Base-by-base conservation (phyloP, 2,888 invertebrate species). In the Drosophila multiciliata region DNA sequence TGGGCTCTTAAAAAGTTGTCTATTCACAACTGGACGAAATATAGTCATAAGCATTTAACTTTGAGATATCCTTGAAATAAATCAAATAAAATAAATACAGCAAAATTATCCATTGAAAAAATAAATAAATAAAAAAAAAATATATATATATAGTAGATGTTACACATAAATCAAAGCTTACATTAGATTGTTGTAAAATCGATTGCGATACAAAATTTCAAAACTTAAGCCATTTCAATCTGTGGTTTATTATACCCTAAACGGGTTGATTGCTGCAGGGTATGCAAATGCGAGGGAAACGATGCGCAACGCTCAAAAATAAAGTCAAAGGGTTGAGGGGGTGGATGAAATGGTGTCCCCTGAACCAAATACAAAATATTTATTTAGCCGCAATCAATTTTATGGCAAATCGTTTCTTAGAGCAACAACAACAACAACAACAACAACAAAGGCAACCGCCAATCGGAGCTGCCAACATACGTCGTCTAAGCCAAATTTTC, bases 321-420 rank as follows among this genome's bases (percentile, higher is more conserved):
- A 80, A 66, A 68, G 57, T 48, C 45, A 64, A 72, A 82, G 80
- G 64, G 76, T 83, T 78, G 50, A 57, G 38, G 32, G 54, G 35
- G 8, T 54, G 64, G 35, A 29, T 64, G 60, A 15, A 40, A 32
- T 32, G 29, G 42, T 60, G 63, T 53, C 49, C 29, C 59, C 58
- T 42, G 26, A 11, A 33, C 29, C 58, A 64, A 67, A 73, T 61
- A 65, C 69, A 75, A 88, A 73, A 82, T 88, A 83, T 88, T 90
- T 89, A 80, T 84, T 85, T 86, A 78, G 80, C 79, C 79, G 71
- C 86, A 90, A 90, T 90, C 88, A 89, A 89, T 89, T 90, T 90
- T 82, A 89, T 79, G 81, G 83, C 89, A 79, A 78, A 77, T 72
- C 81, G 68, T 45, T 73, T 86, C 83, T 77, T 78, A 82, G 78